These are phyloP conservation scores for Hyphantria cunea DNA, from an alignment of 1,140 invertebrate genomes.

Conservation along the genomic window DNA sequence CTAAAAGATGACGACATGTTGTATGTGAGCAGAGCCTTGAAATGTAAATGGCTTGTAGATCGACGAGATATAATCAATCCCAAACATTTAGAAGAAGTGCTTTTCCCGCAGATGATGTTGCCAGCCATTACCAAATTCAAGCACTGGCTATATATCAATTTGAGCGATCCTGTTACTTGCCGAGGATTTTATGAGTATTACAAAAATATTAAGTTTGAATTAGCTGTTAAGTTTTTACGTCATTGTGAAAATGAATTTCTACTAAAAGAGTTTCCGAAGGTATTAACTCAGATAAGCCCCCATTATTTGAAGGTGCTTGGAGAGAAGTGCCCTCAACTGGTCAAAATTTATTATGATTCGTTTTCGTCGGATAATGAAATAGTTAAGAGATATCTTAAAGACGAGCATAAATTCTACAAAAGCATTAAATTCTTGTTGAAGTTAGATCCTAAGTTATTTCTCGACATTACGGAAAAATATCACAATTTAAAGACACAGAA, in stretches of 20 bases:
- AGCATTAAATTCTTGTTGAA: slow-evolving; percentile 51
- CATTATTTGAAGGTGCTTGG: slow-evolving; percentile 49
- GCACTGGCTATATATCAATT: slow-evolving; percentile 49
- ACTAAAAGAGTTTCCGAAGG: slow-evolving; percentile 37
- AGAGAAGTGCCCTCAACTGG: slow-evolving; percentile 41
- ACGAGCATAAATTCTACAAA: slow-evolving; percentile 42
- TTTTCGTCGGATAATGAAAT: slow-evolving; percentile 37
- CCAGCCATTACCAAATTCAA: slow-evolving; percentile 60
- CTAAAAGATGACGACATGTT: slow-evolving; percentile 57
- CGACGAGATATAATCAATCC: slow-evolving; percentile 53
- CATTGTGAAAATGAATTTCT: slow-evolving; percentile 49
- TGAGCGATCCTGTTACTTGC: slow-evolving; percentile 47
- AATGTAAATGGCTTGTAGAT: slow-evolving; percentile 47
- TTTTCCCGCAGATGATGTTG: slow-evolving; percentile 57
- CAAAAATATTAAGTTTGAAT: slow-evolving; percentile 38
- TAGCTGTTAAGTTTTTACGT: slow-evolving; percentile 52
- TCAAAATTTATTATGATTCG: slow-evolving; percentile 46
- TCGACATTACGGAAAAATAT: slow-evolving; percentile 56
- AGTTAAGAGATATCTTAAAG: slow-evolving; percentile 31
- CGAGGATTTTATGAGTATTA: slow-evolving; percentile 57
- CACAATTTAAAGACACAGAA: slow-evolving; percentile 34
- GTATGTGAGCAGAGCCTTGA: slow-evolving; percentile 57
- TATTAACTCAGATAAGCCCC: slow-evolving; percentile 46
- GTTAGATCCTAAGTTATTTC: slow-evolving; percentile 41
- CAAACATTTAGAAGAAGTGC: slow-evolving; percentile 42